Conservation (phyloP, 1,140 invertebrate species). For the Scylla paramamosain region DNA sequence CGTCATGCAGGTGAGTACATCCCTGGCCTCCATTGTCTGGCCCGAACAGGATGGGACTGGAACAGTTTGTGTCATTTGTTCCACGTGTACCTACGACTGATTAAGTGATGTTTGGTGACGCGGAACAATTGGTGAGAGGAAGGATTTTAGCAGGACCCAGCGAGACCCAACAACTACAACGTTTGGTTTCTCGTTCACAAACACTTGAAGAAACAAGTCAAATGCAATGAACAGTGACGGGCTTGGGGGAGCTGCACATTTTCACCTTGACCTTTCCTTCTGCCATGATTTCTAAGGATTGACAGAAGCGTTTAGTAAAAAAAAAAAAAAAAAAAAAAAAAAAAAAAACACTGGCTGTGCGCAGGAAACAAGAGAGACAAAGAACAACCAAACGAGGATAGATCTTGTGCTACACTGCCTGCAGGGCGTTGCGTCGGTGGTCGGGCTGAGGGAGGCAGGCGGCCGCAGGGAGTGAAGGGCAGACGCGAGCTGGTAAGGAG, state of each 20-base stretch:
- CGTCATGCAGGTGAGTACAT: conserved; percentile 2
- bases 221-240: no score
- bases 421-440: neutral
- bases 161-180: neutral
- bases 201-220: neutral
- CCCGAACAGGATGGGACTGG: neutral
- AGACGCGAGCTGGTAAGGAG: neutral
- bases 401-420: neutral
- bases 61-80: neutral
- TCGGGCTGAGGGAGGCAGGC: neutral
- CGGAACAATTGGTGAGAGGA: neutral
- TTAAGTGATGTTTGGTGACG: neutral
- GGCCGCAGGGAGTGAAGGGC: neutral
- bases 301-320: neutral
- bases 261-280: neutral
- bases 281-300: no score
- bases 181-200: neutral
- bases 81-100: neutral
- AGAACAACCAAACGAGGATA: neutral
- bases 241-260: neutral
- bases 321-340: neutral
- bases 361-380: neutral
- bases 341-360: neutral
- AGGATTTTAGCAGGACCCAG: neutral
- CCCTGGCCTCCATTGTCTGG: neutral